Evolutionary conservation across 2,888 invertebrate species (phyloP).

Genomic region (Rhyacophila evoluta): DNA sequence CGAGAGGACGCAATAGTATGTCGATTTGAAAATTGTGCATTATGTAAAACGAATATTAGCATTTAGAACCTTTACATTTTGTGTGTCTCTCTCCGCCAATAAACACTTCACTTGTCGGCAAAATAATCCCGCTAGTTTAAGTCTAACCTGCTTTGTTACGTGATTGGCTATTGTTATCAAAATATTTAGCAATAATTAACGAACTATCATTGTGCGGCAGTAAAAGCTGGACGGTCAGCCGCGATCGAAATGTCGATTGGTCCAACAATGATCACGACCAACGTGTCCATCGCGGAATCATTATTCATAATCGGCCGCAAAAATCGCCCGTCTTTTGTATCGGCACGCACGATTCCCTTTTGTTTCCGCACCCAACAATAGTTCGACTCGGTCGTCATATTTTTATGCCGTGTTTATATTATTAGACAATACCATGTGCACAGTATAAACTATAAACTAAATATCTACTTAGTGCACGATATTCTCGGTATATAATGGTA

Average conservation of each 20-base stretch:
- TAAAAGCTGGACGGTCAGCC: no score
- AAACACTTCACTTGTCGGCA: no score
- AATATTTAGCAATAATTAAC: not conserved
- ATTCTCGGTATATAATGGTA: not conserved
- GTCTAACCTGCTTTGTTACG: no score
- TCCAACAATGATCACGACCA: not conserved
- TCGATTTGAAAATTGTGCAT: no score
- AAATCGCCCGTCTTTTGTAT: conserved; percentile 30
- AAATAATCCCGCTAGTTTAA: no score
- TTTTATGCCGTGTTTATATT: not conserved
- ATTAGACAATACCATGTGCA: not conserved
- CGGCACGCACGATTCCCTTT: conserved; percentile 37
- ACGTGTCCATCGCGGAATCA: conserved; percentile 29
- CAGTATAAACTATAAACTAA: not conserved
- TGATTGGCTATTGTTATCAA: not conserved
- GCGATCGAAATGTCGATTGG: not conserved
- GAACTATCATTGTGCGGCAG: not conserved
- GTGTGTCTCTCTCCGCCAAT: no score
- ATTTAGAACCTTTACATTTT: no score
- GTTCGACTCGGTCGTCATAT: not conserved
- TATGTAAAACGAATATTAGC: no score
- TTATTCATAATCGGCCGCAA: conserved; percentile 15
- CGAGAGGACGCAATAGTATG: no score
- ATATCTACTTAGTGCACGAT: not conserved
- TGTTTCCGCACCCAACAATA: conserved; percentile 30